Conservation (phyloP, 2,113 vertebrate species). For the Cyanocitta stelleri region DNA sequence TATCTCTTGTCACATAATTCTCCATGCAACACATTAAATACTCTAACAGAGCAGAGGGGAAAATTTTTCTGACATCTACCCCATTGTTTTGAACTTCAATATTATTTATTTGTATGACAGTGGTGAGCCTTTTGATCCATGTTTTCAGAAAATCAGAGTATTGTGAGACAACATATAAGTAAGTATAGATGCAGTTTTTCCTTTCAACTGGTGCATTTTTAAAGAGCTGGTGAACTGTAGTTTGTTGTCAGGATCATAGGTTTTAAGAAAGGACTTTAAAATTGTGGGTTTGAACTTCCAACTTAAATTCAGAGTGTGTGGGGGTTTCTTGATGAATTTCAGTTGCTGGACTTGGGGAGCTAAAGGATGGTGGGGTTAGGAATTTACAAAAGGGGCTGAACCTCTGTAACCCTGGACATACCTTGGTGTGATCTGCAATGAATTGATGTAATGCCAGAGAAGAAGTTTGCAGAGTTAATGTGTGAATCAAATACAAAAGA, state of each 20-base stretch:
- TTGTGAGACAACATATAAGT: not conserved
- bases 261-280: not conserved
- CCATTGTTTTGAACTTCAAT: not conserved
- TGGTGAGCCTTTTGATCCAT: not conserved
- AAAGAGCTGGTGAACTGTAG: not conserved
- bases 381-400: not conserved
- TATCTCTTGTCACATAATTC: slow-evolving; percentile 15
- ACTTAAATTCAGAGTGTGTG: not conserved
- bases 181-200: not conserved
- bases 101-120: not conserved
- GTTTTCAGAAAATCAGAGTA: not conserved
- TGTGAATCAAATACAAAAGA: not conserved
- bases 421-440: not conserved
- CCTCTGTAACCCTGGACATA: not conserved
- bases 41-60: not conserved
- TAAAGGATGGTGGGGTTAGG: not conserved
- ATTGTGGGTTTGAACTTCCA: not conserved
- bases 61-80: not conserved
- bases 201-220: not conserved
- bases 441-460: not conserved
- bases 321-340: not conserved
- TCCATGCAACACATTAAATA: not conserved
- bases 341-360: not conserved
- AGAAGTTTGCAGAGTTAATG: not conserved
- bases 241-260: not conserved